phyloP scores from a whole-genome alignment of 2,888 invertebrate genomes.

The Drosophila austrosaltans region DNA sequence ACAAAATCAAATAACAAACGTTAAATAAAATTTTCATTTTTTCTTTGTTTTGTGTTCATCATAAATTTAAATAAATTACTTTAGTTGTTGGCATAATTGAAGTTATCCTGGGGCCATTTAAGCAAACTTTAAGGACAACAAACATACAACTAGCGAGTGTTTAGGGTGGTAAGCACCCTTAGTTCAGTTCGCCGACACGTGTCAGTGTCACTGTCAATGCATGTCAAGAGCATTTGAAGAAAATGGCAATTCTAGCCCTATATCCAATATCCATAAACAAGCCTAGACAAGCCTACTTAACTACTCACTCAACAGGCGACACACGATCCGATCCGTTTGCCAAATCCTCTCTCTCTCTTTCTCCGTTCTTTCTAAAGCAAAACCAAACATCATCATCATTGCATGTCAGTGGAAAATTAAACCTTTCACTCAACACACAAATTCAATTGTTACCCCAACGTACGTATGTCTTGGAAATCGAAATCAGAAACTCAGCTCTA shows the following conservation, averaged over 20 bases:
- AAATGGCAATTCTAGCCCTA: conserved; percentile 62
- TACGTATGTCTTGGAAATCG: conserved; percentile 48
- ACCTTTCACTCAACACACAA: conserved; percentile 73
- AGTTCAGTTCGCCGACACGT: conserved; percentile 68
- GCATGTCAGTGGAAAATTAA: conserved; percentile 71
- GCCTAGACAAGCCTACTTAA: conserved; percentile 68
- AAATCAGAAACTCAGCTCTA: conserved; percentile 61
- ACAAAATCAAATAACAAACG: neutral
- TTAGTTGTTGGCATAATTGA: conserved; percentile 10
- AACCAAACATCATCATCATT: conserved; percentile 31
- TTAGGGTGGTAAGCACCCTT: conserved; percentile 3
- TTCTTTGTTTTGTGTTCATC: neutral
- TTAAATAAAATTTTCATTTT: neutral
- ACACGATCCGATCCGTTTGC: conserved; percentile 50
- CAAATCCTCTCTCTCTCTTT: conserved; percentile 3
- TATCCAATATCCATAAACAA: conserved; percentile 49
- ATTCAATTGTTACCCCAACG: conserved; percentile 56
- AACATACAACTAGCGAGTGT: neutral
- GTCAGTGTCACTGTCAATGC: conserved; percentile 73
- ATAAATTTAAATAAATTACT: neutral
- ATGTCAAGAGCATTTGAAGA: conserved; percentile 57
- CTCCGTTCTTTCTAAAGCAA: conserved; percentile 2
- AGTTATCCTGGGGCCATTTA: conserved; percentile 15
- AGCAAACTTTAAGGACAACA: conserved; percentile 18
- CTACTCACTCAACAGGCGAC: conserved; percentile 61